A percentile compares a stretch with the other conserved stretches of the same genome.
These are phyloP conservation scores for Margarornis squamiger DNA, from an alignment of 2,797 vertebrate species.

Conservation along the genomic window DNA sequence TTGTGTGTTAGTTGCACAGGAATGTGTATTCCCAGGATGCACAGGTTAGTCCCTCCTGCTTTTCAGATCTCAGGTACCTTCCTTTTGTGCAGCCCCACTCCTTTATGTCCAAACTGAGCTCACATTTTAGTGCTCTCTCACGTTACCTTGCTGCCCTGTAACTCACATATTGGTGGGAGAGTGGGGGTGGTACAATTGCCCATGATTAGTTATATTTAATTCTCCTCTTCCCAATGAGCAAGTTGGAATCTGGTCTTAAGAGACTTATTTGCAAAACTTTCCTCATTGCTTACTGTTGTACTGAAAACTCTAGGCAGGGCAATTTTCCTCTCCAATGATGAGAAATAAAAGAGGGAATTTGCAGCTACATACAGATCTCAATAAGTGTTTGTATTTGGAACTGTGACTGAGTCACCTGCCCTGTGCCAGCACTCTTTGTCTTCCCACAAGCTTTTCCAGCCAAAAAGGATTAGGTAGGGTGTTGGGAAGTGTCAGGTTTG, in stretches of 20 bases:
- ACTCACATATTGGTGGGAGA: not conserved
- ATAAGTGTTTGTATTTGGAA: not conserved
- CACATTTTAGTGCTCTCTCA: not conserved
- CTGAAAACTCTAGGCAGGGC: not conserved
- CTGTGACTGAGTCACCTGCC: not conserved
- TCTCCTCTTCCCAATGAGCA: not conserved
- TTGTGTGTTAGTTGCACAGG: not conserved
- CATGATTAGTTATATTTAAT: not conserved
- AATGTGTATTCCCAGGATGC: not conserved
- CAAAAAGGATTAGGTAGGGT: not conserved
- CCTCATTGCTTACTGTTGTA: not conserved
- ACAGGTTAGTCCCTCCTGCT: not conserved
- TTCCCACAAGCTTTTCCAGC: not conserved
- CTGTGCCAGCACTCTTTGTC: not conserved
- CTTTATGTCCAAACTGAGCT: not conserved
- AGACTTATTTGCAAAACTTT: not conserved
- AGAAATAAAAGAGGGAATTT: not conserved
- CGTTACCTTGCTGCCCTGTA: rapidly evolving
- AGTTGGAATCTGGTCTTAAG: not conserved
- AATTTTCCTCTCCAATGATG: not conserved
- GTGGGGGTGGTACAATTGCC: not conserved
- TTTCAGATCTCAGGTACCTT: not conserved
- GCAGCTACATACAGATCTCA: not conserved
- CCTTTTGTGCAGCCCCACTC: not conserved
- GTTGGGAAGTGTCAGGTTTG: not conserved